Percentiles rank a stretch among this genome's conserved stretches.
phyloP scores from a whole-genome alignment of 2,797 vertebrate species.

The Rhadinocentrus ornatus region DNA sequence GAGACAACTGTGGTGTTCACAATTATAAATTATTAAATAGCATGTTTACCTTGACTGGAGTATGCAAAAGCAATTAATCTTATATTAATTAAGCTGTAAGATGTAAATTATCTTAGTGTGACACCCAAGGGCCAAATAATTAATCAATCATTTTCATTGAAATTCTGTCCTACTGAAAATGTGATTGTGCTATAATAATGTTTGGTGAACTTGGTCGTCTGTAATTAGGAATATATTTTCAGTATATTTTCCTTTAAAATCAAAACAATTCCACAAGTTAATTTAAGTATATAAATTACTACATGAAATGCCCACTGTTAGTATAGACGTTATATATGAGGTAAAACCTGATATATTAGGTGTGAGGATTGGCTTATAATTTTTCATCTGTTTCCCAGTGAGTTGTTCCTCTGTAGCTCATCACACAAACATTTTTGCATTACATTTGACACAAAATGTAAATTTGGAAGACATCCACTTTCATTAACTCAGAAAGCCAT shows the following conservation, averaged over 20 bases:
- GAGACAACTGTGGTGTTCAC: slow-evolving; percentile 67
- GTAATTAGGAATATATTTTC: slow-evolving; percentile 34
- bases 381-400: too few species aligned
- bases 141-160: slow-evolving; percentile 71
- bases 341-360: too few species aligned
- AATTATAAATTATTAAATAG: slow-evolving; percentile 77
- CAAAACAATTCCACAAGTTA: not conserved
- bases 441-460: not conserved
- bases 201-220: slow-evolving; percentile 30
- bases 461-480: too few species aligned
- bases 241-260: not conserved
- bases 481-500: not conserved
- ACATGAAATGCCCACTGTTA: too few species aligned
- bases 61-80: slow-evolving; percentile 69
- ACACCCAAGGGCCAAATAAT: slow-evolving; percentile 65
- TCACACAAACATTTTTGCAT: not conserved
- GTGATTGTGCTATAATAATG: slow-evolving; percentile 15
- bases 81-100: slow-evolving; percentile 75
- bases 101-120: slow-evolving; percentile 73
- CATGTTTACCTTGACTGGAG: slow-evolving; percentile 81
- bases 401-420: not conserved
- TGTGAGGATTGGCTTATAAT: too few species aligned
- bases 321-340: too few species aligned
- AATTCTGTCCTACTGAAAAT: slow-evolving; percentile 44
- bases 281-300: not conserved